phyloP scores from a whole-genome alignment of 2,113 vertebrate species.

The Phalacrocorax carbo region DNA sequence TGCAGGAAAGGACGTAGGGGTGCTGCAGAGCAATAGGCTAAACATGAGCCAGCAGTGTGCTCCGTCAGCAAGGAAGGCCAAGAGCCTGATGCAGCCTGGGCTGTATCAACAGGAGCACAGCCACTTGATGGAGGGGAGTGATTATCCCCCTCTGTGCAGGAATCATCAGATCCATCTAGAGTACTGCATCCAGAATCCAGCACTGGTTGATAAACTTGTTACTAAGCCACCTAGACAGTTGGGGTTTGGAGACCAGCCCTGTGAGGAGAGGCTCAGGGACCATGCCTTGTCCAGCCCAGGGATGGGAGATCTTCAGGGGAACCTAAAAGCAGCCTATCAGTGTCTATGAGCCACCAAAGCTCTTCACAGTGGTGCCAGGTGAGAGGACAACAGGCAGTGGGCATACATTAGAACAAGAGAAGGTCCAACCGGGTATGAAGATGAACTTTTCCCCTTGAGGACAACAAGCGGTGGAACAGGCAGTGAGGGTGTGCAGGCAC shows the following conservation, averaged over 20 bases:
- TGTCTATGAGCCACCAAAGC: background rate
- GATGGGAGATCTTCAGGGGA: background rate
- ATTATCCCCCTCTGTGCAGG: background rate
- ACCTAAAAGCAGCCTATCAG: background rate
- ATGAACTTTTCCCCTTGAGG: background rate
- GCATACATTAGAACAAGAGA: background rate
- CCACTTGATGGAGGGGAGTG: background rate
- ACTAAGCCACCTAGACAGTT: background rate
- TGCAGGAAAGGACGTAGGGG: background rate
- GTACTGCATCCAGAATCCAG: background rate
- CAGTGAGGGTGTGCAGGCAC: background rate
- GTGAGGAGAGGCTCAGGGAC: background rate
- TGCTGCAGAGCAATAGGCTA: background rate
- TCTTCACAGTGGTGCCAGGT: background rate
- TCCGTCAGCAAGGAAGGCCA: background rate
- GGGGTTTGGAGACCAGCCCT: background rate
- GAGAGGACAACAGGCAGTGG: background rate
- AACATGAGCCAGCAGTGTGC: background rate
- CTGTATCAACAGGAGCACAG: background rate
- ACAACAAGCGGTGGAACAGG: background rate
- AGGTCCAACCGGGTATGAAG: background rate
- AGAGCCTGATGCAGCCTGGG: background rate
- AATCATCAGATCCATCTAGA: background rate
- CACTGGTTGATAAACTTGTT: background rate
- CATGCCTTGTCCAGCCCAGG: background rate